phyloP scores from a whole-genome alignment of 2,888 invertebrate species.

The Lasioglossum leucozonium region DNA sequence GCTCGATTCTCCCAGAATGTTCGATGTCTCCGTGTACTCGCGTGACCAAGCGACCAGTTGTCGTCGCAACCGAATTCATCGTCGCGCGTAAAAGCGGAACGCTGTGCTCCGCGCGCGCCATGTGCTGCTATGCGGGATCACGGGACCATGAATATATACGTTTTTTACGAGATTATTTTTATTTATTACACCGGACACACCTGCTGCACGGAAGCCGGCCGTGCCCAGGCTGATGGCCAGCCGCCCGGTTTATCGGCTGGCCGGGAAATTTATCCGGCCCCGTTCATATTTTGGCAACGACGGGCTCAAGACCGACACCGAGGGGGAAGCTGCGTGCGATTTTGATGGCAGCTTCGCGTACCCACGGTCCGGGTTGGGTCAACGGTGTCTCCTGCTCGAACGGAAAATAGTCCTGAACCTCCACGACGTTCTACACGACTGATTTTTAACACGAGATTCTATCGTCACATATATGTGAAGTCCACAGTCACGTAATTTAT shows the following conservation, averaged over 20 bases:
- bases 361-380: background rate
- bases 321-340: background rate
- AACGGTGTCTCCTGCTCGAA: background rate
- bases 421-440: background rate
- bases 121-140: background rate
- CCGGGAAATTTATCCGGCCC: constrained; percentile 1
- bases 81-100: constrained; percentile 4
- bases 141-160: constrained; percentile 1
- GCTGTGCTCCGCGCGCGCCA: constrained; percentile 15
- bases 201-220: constrained; percentile 10
- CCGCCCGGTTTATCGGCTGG: constrained; percentile 7
- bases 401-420: background rate
- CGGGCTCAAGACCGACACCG: background rate
- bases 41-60: background rate
- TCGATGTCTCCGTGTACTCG: background rate
- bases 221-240: background rate
- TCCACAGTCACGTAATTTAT: too few species aligned
- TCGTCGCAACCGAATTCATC: constrained; percentile 1
- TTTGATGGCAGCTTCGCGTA: background rate
- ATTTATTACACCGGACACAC: constrained; percentile 46
- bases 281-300: background rate
- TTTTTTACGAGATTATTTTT: constrained; percentile 42
- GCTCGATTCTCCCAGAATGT: background rate
- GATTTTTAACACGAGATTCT: background rate
- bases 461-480: too few species aligned